These are phyloP conservation scores for Thripadectes ignobilis DNA, from an alignment of 2,797 vertebrate genomes.

Conservation along the genomic window DNA sequence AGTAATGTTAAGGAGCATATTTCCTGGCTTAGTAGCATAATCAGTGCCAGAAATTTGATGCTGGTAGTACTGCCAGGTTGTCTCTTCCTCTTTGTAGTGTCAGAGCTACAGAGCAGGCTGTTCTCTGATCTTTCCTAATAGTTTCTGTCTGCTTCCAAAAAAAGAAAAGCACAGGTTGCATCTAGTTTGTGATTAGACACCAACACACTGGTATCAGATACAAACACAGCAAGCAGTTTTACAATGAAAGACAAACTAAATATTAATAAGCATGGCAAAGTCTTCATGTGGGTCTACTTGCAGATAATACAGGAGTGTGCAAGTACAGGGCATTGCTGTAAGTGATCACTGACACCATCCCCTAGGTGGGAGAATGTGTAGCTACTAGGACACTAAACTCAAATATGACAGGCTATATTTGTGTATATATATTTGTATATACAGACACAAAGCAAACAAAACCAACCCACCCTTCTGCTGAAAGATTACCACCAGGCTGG, in stretches of 20 bases:
- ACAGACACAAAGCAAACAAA: not conserved
- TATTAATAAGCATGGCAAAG: not conserved
- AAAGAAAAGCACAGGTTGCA: not conserved
- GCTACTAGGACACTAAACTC: not conserved
- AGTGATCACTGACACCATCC: not conserved
- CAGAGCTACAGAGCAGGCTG: not conserved
- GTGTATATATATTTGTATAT: too few species aligned
- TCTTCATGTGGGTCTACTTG: accelerated
- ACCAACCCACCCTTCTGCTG: not conserved
- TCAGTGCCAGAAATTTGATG: not conserved
- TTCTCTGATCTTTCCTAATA: conserved; percentile 1
- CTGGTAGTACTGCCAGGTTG: not conserved
- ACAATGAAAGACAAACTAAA: not conserved
- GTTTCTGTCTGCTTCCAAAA: conserved; percentile 3
- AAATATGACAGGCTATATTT: not conserved
- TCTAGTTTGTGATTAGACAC: not conserved
- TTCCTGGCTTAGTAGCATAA: not conserved
- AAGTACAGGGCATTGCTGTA: not conserved
- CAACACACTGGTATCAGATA: not conserved
- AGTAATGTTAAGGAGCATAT: not conserved
- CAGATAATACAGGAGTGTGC: not conserved
- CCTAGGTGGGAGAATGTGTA: not conserved
- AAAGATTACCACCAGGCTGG: not conserved
- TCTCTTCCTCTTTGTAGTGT: conserved; percentile 16
- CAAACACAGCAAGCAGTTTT: not conserved